Base-by-base conservation (phyloP, 2,888 invertebrate species). In the Liposcelis brunnea region DNA sequence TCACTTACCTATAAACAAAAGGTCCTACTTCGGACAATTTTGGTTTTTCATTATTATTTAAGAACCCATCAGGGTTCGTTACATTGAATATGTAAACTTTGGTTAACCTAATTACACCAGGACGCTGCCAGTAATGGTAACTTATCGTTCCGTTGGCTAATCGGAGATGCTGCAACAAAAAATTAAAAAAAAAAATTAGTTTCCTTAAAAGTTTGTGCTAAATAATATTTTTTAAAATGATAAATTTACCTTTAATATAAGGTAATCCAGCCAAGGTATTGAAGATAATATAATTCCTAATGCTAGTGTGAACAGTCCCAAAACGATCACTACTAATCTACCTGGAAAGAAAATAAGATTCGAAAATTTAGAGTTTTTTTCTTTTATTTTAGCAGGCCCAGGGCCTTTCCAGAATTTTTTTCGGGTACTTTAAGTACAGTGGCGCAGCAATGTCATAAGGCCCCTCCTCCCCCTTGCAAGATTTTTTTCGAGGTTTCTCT, bases 61-160 rank as follows among this genome's bases (percentile, higher is more conserved):
- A 64, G 57, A 86, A 86, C 2, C 72, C 81, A 46, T 85, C 82
- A 0, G 84, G 77, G 63, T 87, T 87, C 18, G 85, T 85, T 11
- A 87, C 81, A 65, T 87, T 87, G 69, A 85, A 87, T 56, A 87
- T 84, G 59, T 85, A 87, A 14, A 87, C 81, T 66, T 83, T 85
- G 51, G 86, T 86, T 48, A 86, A 65, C 48, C 86, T 68, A 51
- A 80, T 72, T 10, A 87, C 85, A 0, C 86, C 86, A 0, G 86
- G 86, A 55, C 80, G 77, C 58, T 86, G 85, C 86, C 86, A 86
- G 61, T 86, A 87, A 55, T 84, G 83, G 66, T 82, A 87, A 60
- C 84, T 82, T 35, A 87, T 58, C 0, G 85, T 84, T 10, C 84
- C 83, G 58, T 87, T 87, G 76, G 81, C 79, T 50, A 87, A 67